A percentile compares a stretch with the other conserved stretches of the same genome.
phyloP scores from a whole-genome alignment of 2,113 vertebrate species.

The Gavialis gangeticus region DNA sequence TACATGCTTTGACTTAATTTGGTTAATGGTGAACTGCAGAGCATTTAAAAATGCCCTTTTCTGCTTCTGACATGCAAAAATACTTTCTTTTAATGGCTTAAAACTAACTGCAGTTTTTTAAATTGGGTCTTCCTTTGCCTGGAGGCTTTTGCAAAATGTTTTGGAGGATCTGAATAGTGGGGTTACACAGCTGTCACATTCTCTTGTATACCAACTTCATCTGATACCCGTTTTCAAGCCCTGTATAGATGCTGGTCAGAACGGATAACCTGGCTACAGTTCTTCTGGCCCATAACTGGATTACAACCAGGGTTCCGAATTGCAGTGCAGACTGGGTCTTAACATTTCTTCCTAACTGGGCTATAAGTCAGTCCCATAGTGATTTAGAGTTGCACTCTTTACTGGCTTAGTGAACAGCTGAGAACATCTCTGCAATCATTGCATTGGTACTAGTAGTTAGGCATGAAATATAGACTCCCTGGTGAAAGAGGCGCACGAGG shows the following conservation, averaged over 20 bases:
- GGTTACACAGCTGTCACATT: neutral
- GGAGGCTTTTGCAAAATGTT: neutral
- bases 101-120: neutral
- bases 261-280: neutral
- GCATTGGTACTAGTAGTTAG: neutral
- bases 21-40: neutral
- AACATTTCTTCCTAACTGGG: neutral
- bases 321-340: neutral
- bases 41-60: neutral
- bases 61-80: neutral
- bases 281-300: neutral
- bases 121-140: neutral
- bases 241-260: neutral
- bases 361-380: neutral
- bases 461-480: neutral
- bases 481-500: neutral
- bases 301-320: neutral
- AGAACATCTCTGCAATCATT: neutral
- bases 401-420: neutral
- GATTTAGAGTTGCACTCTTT: neutral
- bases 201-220: accelerated
- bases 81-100: neutral
- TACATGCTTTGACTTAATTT: neutral
- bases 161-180: neutral
- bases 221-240: neutral